Evolutionary conservation across 2,797 vertebrate genomes (phyloP).

Genomic region (Lacerta bilineata): DNA sequence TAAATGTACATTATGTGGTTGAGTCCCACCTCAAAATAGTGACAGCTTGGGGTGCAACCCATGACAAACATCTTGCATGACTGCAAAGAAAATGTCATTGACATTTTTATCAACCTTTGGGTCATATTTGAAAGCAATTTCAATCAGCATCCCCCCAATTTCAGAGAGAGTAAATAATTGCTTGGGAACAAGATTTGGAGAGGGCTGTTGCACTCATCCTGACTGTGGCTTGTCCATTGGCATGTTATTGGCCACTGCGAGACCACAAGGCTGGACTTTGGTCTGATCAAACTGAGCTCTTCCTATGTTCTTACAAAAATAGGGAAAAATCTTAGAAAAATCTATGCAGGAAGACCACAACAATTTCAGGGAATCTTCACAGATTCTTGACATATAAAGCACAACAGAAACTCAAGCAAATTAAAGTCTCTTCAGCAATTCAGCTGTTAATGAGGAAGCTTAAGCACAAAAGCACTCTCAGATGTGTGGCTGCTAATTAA

Average conservation of each 20-base stretch:
- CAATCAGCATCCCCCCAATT: too few relatives aligned
- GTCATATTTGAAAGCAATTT: too few relatives aligned
- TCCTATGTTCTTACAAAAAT: neutral
- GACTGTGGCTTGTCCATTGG: neutral
- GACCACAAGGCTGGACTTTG: neutral
- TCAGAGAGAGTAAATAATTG: too few relatives aligned
- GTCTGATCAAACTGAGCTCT: neutral
- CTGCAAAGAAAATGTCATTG: too few relatives aligned
- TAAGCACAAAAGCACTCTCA: neutral
- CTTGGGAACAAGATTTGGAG: too few relatives aligned
- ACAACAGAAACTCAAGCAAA: neutral
- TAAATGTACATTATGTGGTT: too few relatives aligned
- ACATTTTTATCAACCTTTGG: too few relatives aligned
- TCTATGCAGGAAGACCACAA: neutral
- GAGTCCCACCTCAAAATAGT: too few relatives aligned
- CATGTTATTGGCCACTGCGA: neutral
- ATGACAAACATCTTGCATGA: too few relatives aligned
- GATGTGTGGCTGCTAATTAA: constrained; percentile 28
- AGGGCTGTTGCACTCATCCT: too few relatives aligned
- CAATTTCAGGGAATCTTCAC: neutral
- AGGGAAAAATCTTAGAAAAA: neutral
- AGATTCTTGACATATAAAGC: neutral
- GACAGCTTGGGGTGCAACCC: too few relatives aligned
- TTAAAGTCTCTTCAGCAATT: neutral
- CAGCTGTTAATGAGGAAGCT: constrained; percentile 11